Evolutionary conservation across 2,888 invertebrate species (phyloP), one percentile per base, ranked within the genome.

Genomic region (Megaustenia siamemsis): DNA sequence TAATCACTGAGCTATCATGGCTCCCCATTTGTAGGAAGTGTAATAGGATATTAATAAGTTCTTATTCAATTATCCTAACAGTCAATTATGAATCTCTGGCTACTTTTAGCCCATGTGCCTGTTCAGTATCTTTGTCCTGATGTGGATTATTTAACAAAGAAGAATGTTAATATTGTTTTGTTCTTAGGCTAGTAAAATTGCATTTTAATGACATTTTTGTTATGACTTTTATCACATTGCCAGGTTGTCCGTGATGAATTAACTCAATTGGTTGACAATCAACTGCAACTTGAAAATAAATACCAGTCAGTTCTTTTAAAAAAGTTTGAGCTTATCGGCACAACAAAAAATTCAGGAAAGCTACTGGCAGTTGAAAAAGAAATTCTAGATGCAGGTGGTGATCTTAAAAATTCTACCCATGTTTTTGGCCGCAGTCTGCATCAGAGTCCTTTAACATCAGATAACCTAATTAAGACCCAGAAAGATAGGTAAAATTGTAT

Each of bases 381-480:
- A 32, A 90, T 92, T 1, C 75, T 89, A 1, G 87, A 86, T 53
- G 86, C 89, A 15, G 93, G 92, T 0, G 88, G 89, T 10, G 93
- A 93, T 83, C 88, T 93, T 63, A 91, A 92, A 75, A 92, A 93
- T 87, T 92, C 92, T 79, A 93, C 93, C 3, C 91, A 93, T 84
- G 90, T 92, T n/a, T 93, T 93, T 88, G 91, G 91, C 8, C 89
- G 93, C 21, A 90, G 91, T 56, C 86, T 94, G 24, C 88, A 92
- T 60, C 93, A 94, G 87, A 93, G 91, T 87, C 94, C 94, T 1
- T 88, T 94, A 0, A 92, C 93, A 15, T 87, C 90, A 24, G 93
- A 93, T 85, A 94, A 93, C 82, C 89, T 92, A 69, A 81, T 89
- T 43, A 94, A 94, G 86, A 91, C 93, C 53, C 93, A 94, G 85